A percentile compares a stretch with the other conserved stretches of the same genome.
Evolutionary conservation across 2,113 vertebrate species (phyloP).

Genomic region (Chionomys nivalis): DNA sequence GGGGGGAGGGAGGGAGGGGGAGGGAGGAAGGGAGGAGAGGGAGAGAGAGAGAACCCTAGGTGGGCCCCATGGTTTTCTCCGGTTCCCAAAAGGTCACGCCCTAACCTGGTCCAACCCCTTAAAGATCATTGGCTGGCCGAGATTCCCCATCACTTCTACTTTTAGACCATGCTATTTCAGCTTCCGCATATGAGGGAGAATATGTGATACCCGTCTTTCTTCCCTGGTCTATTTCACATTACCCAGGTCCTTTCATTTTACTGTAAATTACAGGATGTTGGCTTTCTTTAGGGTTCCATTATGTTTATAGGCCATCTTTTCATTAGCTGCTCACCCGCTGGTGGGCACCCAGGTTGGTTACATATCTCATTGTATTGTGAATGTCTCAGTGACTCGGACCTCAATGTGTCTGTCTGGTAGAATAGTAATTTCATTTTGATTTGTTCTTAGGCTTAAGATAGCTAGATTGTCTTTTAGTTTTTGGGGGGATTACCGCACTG

Average conservation of each 20-base stretch:
- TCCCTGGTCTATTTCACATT: not conserved
- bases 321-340: not conserved
- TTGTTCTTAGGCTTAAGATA: not conserved
- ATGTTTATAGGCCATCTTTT: not conserved
- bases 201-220: not conserved
- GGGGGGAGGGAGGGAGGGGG: accelerated
- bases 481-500: not conserved
- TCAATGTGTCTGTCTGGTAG: not conserved
- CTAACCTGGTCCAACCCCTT: too few relatives aligned
- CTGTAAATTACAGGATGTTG: not conserved
- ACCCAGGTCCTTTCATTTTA: not conserved
- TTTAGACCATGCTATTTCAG: not conserved
- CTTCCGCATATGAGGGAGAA: not conserved
- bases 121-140: too few relatives aligned
- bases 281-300: not conserved
- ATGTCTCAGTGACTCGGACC: not conserved
- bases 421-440: not conserved
- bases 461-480: not conserved
- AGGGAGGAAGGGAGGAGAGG: too few relatives aligned
- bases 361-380: not conserved
- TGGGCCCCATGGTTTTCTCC: too few relatives aligned
- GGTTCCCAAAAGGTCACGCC: too few relatives aligned
- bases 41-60: too few relatives aligned
- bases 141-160: not conserved
- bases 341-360: not conserved